A percentile compares a stretch with the other conserved stretches of the same genome.
phyloP scores from a whole-genome alignment of 2,888 invertebrate species.

The Macrosoma leucophasiata region DNA sequence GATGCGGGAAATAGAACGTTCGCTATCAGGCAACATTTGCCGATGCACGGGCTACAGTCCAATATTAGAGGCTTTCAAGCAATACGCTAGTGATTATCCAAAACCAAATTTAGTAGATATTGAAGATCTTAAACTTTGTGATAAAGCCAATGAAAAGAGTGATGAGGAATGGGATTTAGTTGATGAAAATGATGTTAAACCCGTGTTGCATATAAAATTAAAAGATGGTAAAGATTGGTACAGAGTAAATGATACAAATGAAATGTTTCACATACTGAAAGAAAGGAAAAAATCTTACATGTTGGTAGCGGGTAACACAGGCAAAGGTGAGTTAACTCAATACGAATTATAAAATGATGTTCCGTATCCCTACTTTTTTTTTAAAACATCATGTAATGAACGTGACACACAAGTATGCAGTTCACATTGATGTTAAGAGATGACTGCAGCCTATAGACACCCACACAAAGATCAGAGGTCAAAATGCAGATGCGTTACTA shows the following conservation, averaged over 20 bases:
- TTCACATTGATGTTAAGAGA: no score
- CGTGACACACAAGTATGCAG: no score
- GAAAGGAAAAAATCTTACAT: constrained; percentile 67
- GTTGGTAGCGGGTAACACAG: constrained; percentile 85
- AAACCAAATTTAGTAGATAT: constrained; percentile 57
- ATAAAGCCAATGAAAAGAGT: constrained; percentile 26
- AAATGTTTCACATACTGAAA: constrained; percentile 66
- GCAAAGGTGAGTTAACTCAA: constrained; percentile 73
- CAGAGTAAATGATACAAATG: constrained; percentile 59
- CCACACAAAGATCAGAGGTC: no score
- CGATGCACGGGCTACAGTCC: constrained; percentile 87
- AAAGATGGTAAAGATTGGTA: constrained; percentile 65
- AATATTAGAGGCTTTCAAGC: constrained; percentile 86
- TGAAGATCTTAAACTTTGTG: constrained; percentile 35
- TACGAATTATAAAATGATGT: background rate
- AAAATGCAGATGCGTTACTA: no score
- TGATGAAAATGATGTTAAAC: constrained; percentile 21
- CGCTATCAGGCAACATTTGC: constrained; percentile 86
- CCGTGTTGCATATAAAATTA: constrained; percentile 37
- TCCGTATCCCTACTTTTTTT: background rate
- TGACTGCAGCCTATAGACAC: no score
- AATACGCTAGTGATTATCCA: constrained; percentile 79
- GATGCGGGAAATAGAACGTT: constrained; percentile 81
- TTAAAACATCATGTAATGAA: no score
- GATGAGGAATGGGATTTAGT: constrained; percentile 27